A percentile compares a stretch with the other conserved stretches of the same genome.
Conservation (phyloP, 2,888 invertebrate genomes). For the Frankliniella intonsa region DNA sequence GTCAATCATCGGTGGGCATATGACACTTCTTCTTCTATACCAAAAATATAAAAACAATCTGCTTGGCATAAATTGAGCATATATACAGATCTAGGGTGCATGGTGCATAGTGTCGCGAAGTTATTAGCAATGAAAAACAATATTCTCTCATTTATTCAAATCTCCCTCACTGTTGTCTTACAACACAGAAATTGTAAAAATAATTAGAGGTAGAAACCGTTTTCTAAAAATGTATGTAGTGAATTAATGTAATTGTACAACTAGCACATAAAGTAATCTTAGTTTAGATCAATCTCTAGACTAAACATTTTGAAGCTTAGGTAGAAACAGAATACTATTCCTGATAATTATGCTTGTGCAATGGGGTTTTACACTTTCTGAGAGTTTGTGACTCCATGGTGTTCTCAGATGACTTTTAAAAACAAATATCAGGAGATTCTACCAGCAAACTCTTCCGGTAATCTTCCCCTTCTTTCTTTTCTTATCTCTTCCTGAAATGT, state of each 20-base stretch:
- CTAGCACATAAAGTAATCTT: conserved; percentile 32
- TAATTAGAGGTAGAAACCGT: neutral
- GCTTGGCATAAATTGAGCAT: neutral
- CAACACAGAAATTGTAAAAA: neutral
- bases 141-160: too few relatives aligned
- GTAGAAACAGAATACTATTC: neutral
- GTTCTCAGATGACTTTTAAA: too few relatives aligned
- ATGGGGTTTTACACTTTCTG: neutral
- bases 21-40: neutral
- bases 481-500: neutral
- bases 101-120: neutral
- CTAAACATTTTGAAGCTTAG: neutral
- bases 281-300: neutral
- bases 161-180: neutral
- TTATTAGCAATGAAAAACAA: neutral
- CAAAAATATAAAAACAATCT: neutral
- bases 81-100: conserved; percentile 13
- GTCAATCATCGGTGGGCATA: conserved; percentile 13
- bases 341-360: neutral
- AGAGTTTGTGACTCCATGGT: too few relatives aligned
- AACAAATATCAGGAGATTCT: too few relatives aligned
- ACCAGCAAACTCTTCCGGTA: too few relatives aligned
- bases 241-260: neutral
- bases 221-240: neutral
- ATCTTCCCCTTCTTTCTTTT: neutral